Evolutionary conservation across 2,888 invertebrate species (phyloP), one percentile per base, ranked within the genome.

Genomic region (Trimorus sp.): DNA sequence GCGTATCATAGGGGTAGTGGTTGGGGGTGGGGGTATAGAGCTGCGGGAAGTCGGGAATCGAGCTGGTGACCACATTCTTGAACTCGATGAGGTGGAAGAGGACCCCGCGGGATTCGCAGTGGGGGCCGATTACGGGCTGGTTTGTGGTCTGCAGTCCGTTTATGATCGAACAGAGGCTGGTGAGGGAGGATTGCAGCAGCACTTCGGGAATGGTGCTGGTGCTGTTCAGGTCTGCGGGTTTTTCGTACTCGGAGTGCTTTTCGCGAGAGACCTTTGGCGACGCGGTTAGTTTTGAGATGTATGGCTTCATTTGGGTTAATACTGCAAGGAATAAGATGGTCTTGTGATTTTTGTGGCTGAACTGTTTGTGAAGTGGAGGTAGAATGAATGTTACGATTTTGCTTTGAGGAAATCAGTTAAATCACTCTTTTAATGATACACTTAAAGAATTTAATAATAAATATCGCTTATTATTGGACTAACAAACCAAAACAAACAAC

Each of bases 31-130:
- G 77, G 59, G 76, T 70, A 9, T 76, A 60, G n/a, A 82, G 37
- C 15, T 65, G 56, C 11, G 68, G 37, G 26, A 78, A 68, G 36
- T 78, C 77, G 40, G 11, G 62, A 2, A 69, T 54, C 8, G 78
- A 74, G 42, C 36, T 78, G 15, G 73, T 82, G 0, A 82, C 53
- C 0, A 82, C 59, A 6, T 38, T 77, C n/a, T 78, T 78, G 9
- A 74, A 78, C 36, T 78, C 74, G 11, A 76, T 70, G 11, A 82
- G 26, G 56, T 78, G 73, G 12, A 78, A 70, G 26, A 82, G 70
- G 0, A 75, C 65, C 0, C 74, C 70, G 15, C 65, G 82, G 2
- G 77, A 74, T 53, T 75, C 70, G 40, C 82, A 82, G 12, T 78
- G 75, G 16, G 66, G 59, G n/a, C 49, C 16, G 48, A 78, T 73